phyloP scores from a whole-genome alignment of 2,797 vertebrate genomes.

The Meriones psammophilus region DNA sequence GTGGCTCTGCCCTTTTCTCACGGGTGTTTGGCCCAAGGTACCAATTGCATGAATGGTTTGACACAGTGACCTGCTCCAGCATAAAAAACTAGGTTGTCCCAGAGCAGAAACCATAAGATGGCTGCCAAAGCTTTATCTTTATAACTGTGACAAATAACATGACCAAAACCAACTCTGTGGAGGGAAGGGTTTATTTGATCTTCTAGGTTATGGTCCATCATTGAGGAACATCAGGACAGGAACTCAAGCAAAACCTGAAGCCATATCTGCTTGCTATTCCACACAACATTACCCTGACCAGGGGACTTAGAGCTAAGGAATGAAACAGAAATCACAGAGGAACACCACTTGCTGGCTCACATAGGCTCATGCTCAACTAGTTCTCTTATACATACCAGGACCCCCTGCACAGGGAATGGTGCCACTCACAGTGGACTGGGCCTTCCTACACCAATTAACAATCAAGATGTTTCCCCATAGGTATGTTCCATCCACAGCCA shows the following conservation, averaged over 20 bases:
- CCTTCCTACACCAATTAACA: neutral
- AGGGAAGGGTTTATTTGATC: neutral
- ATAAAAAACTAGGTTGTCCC: neutral
- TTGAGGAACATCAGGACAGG: neutral
- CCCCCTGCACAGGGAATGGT: neutral
- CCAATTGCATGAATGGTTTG: neutral
- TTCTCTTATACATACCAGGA: too few relatives aligned
- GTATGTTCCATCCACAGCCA: too few relatives aligned
- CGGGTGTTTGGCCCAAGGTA: too few relatives aligned
- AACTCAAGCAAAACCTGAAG: neutral
- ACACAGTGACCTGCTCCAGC: neutral
- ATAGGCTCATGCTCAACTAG: neutral
- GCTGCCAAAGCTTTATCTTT: neutral
- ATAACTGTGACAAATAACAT: neutral
- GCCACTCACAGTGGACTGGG: neutral
- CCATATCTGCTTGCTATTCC: neutral
- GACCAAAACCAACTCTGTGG: neutral
- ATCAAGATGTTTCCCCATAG: neutral
- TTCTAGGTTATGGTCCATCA: neutral
- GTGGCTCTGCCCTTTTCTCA: neutral
- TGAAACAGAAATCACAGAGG: neutral
- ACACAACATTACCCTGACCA: neutral
- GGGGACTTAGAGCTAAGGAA: neutral
- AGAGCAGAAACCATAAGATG: neutral
- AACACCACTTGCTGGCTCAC: neutral